Evolutionary conservation across 2,888 invertebrate genomes (phyloP), one percentile per base, ranked within the genome.

Genomic region (Dioctria linearis): DNA sequence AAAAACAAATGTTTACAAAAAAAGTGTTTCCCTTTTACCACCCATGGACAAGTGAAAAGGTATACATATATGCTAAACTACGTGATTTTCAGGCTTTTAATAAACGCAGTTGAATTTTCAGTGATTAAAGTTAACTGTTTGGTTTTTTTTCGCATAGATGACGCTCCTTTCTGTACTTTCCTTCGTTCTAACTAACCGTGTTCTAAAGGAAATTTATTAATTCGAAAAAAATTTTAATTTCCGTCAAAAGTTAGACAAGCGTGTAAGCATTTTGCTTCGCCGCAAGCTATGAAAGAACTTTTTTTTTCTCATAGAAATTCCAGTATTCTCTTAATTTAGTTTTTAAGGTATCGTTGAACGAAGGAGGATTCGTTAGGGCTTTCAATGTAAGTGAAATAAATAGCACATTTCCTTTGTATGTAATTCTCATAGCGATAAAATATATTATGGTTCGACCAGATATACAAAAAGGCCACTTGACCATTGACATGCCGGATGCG

Each of bases 61-160:
- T 61, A 61, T 8, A 63, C 37, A 9, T 39, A 9, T 39, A 40
- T 37, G 8, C 63, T 8, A 8, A 61, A 8, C 63, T 63, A 25
- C 25, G 1, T 25, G 25, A 25, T 40, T 63, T 13, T 6, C 11
- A 65, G 65, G 65, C 42, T 40, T 65, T 65, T 11, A 5, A 42
- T 42, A 42, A 42, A 65, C 42, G 65, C 65, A 65, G 42, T 65
- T 65, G 42, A 65, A 65, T 65, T 65, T 40, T 40, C 40, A 37
- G 42, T 65, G 65, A 42, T 40, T 42, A 40, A 8, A 65, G 11
- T 65, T 65, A 42, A 8, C n/a, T 65, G n/a, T 65, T 65, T 13
- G n/a, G 42, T 4, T 40, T 42, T 2, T 42, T 65, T 40, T 40
- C 65, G n/a, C n/a, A 42, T 42, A 42, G 65, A 65, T 37, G 42